Percentiles rank a stretch among this genome's conserved stretches.
Evolutionary conservation across 2,113 vertebrate species (phyloP).

Genomic region (Hystrix brachyura): DNA sequence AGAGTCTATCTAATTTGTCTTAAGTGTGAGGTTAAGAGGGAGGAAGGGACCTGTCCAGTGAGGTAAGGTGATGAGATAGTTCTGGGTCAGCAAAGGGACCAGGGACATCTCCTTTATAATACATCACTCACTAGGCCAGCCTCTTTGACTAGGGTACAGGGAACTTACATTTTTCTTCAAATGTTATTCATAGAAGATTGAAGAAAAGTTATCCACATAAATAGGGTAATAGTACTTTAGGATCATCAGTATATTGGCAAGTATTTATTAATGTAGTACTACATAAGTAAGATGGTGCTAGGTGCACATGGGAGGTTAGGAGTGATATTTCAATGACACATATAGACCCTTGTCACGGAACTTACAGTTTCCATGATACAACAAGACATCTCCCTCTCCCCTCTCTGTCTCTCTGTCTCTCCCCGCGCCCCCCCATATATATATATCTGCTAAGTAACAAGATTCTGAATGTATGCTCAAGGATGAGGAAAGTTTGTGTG

Average conservation of each 20-base stretch:
- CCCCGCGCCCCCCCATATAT: no score
- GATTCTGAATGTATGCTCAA: not conserved
- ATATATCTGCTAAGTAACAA: not conserved
- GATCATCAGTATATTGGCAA: not conserved
- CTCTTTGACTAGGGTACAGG: not conserved
- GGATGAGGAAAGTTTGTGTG: not conserved
- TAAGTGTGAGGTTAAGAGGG: not conserved
- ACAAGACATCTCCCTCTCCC: not conserved
- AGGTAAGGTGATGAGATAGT: not conserved
- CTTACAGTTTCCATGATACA: not conserved
- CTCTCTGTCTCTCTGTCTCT: no score
- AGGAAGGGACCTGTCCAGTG: not conserved
- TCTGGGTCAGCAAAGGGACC: not conserved
- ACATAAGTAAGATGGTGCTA: not conserved
- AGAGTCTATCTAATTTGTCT: not conserved
- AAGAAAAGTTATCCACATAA: slow-evolving; percentile 7
- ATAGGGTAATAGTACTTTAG: not conserved
- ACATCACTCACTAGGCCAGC: not conserved
- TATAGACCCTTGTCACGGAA: not conserved
- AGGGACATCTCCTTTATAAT: not conserved
- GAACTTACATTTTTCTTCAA: not conserved
- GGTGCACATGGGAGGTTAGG: not conserved
- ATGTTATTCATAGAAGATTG: not conserved
- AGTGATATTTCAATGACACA: not conserved
- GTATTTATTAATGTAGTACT: not conserved